phyloP scores from a whole-genome alignment of 1,140 invertebrate genomes.

The Anoplophora glabripennis region DNA sequence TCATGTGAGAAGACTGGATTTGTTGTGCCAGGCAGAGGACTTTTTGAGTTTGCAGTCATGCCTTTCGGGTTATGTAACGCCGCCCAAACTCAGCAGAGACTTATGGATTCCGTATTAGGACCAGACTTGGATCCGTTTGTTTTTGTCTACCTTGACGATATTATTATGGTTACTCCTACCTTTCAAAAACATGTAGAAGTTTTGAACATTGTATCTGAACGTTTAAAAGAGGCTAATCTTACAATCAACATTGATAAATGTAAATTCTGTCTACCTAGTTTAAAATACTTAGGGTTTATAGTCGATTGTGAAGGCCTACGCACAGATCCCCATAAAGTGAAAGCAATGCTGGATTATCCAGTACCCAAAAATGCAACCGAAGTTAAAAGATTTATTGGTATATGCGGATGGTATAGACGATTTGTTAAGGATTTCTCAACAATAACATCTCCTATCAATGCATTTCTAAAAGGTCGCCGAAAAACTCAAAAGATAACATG shows the following conservation, averaged over 20 bases:
- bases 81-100: slow-evolving; percentile 46
- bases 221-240: slow-evolving; percentile 25
- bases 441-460: background rate
- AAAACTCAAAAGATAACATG: no score
- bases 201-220: slow-evolving; percentile 26
- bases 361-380: no score
- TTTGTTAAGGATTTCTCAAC: slow-evolving; percentile 16
- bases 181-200: slow-evolving; percentile 44
- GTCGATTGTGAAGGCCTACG: no score
- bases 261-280: background rate
- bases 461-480: no score
- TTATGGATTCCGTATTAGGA: slow-evolving; percentile 46
- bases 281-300: no score
- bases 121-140: slow-evolving; percentile 38
- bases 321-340: no score
- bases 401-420: slow-evolving; percentile 3
- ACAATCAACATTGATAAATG: slow-evolving; percentile 13
- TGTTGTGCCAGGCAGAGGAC: slow-evolving; percentile 40
- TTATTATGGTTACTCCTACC: slow-evolving; percentile 38
- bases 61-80: slow-evolving; percentile 47
- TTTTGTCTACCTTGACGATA: slow-evolving; percentile 44
- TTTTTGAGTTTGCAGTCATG: slow-evolving; percentile 45
- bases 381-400: background rate
- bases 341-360: no score
- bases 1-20: slow-evolving; percentile 47